These are phyloP conservation scores for Epirrhoe alternata DNA, from an alignment of 2,888 invertebrate species.

Conservation along the genomic window DNA sequence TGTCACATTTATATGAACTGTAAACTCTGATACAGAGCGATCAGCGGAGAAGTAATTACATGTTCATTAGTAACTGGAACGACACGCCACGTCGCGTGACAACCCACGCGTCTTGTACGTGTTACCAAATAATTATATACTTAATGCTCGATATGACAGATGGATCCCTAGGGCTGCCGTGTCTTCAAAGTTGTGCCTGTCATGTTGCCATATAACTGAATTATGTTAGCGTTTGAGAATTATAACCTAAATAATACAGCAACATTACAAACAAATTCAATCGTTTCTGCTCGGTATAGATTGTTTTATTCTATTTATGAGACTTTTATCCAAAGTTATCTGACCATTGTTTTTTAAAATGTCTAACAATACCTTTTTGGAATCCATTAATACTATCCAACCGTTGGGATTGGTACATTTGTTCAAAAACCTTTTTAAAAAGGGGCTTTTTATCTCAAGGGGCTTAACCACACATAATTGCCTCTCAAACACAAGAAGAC, in stretches of 20 bases:
- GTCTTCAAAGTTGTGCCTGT: constrained; percentile 12
- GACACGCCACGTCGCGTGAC: constrained; percentile 77
- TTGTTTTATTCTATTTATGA: background rate
- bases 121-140: constrained; percentile 65
- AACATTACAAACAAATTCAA: background rate
- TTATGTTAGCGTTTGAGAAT: constrained; percentile 11
- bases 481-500: constrained; percentile 26
- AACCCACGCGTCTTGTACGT: constrained; percentile 53
- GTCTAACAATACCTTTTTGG: background rate
- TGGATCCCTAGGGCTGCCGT: constrained; percentile 35
- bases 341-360: background rate
- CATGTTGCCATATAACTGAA: constrained; percentile 15
- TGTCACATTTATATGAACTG: constrained; percentile 32
- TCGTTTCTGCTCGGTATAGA: background rate
- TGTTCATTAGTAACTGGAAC: constrained; percentile 72
- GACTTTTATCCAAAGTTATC: background rate
- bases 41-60: constrained; percentile 73
- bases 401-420: constrained; percentile 11
- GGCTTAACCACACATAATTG: constrained; percentile 30
- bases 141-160: constrained; percentile 54
- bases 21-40: constrained; percentile 58
- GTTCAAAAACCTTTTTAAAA: constrained; percentile 24
- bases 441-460: constrained; percentile 26
- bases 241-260: background rate
- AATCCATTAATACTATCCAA: constrained; percentile 7